phyloP scores from a whole-genome alignment of 1,140 invertebrate genomes.

The Stenopsyche tienmushanensis region DNA sequence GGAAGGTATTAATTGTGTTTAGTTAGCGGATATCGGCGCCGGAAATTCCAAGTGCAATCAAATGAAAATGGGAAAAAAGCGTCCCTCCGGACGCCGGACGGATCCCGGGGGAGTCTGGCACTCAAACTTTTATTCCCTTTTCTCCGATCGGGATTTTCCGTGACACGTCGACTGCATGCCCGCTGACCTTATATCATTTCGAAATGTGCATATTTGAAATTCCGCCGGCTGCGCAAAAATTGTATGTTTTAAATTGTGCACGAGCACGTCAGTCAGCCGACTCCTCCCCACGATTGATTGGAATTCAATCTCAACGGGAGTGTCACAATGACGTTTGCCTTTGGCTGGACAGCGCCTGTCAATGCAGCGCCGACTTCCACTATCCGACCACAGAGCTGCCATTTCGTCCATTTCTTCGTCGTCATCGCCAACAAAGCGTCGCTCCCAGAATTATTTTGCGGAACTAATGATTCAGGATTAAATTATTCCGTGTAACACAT shows the following conservation, averaged over 20 bases:
- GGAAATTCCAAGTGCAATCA: constrained; percentile 60
- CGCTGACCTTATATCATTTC: neutral
- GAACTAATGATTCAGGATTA: too few relatives aligned
- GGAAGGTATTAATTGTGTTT: constrained; percentile 57
- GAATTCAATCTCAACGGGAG: constrained; percentile 36
- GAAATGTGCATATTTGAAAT: constrained; percentile 22
- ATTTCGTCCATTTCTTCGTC: too few relatives aligned
- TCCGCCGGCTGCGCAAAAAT: constrained; percentile 5
- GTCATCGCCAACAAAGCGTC: too few relatives aligned
- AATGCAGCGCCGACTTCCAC: neutral
- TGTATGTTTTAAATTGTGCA: constrained; percentile 33
- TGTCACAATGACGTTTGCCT: constrained; percentile 37
- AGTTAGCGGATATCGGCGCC: constrained; percentile 59
- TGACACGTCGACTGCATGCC: neutral
- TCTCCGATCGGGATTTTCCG: constrained; percentile 6
- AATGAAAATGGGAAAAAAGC: constrained; percentile 44
- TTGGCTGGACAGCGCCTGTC: too few relatives aligned
- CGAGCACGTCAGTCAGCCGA: constrained; percentile 26
- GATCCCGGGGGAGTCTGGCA: neutral
- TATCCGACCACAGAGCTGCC: neutral
- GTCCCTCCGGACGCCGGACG: constrained; percentile 12
- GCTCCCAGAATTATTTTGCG: too few relatives aligned
- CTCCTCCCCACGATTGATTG: constrained; percentile 32
- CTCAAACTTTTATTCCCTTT: constrained; percentile 3
- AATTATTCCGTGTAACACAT: too few relatives aligned